Percentiles rank a stretch among this genome's conserved stretches.
These are phyloP conservation scores for Catalaphyllia jardinei DNA, from an alignment of 64 coral and sea anemone species.

Conservation along the genomic window DNA sequence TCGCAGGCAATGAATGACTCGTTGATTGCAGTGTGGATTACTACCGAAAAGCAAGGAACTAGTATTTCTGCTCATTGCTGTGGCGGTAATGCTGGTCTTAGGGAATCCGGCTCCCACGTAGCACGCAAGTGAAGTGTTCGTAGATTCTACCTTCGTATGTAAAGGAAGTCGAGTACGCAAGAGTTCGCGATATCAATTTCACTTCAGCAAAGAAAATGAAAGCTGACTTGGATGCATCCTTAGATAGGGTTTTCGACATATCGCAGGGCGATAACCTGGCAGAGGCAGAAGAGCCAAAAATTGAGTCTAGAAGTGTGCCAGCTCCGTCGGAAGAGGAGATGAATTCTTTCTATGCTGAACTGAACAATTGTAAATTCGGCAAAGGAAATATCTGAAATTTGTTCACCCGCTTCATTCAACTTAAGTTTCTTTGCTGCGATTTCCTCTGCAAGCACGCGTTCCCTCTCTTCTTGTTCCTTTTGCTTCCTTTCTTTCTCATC, in stretches of 20 bases:
- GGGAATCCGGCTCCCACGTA: not conserved
- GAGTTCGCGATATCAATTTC: not conserved
- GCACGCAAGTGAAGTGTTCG: conserved; percentile 7
- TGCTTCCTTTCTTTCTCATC: conserved; percentile 37
- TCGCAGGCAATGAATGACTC: conserved; percentile 10
- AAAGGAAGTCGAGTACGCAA: not conserved
- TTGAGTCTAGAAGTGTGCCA: no score
- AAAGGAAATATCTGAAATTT: not conserved
- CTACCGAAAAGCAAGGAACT: not conserved
- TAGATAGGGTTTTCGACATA: no score
- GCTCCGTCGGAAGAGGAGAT: no score
- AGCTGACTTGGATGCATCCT: not conserved
- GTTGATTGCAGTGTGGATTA: not conserved
- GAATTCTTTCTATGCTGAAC: no score
- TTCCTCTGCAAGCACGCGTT: not conserved
- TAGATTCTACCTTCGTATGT: not conserved
- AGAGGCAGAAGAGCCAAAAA: no score
- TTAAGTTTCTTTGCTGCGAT: not conserved
- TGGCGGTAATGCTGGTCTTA: no score
- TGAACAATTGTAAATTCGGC: not conserved
- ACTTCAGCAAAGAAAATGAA: conserved; percentile 28
- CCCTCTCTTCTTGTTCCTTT: conserved; percentile 12
- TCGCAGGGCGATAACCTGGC: no score
- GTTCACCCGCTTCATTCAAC: not conserved
- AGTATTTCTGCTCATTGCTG: not conserved